Conservation (phyloP, 1,140 invertebrate species). For the Euura lappo region DNA sequence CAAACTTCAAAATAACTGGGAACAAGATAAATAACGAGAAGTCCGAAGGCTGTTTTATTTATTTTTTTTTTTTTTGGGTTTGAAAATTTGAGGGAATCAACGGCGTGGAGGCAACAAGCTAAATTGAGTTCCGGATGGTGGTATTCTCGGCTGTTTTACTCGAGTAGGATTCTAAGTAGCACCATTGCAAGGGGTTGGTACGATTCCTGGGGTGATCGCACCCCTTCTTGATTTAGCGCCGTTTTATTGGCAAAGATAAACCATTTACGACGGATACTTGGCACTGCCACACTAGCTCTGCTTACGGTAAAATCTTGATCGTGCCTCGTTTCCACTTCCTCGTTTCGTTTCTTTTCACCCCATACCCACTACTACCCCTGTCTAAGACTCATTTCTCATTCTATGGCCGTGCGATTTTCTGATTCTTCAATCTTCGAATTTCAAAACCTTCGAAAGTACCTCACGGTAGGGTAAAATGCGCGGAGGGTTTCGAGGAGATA, state of each 20-base stretch:
- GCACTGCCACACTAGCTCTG: neutral
- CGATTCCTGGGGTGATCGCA: neutral
- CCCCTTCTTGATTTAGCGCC: constrained; percentile 7
- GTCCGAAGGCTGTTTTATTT: too few species aligned
- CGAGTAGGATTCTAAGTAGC: constrained; percentile 4
- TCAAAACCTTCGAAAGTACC: too few species aligned
- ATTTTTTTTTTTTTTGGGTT: too few species aligned
- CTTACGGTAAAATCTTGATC: constrained; percentile 15
- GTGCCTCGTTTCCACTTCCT: neutral
- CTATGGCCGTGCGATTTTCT: neutral
- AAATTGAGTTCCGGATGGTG: neutral
- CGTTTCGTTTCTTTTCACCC: neutral
- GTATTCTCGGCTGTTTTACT: neutral
- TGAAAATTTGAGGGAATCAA: neutral
- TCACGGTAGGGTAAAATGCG: neutral
- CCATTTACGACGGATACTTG: constrained; percentile 7
- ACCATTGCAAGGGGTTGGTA: constrained; percentile 9
- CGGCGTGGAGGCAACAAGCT: neutral
- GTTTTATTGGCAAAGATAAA: constrained; percentile 12
- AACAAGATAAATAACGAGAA: too few species aligned
- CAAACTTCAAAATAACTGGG: too few species aligned
- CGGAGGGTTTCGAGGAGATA: neutral
- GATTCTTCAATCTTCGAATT: too few species aligned
- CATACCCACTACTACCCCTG: neutral
- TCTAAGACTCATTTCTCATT: neutral